Evolutionary conservation across 2,113 vertebrate genomes (phyloP).

Genomic region (Eulemur macaco): DNA sequence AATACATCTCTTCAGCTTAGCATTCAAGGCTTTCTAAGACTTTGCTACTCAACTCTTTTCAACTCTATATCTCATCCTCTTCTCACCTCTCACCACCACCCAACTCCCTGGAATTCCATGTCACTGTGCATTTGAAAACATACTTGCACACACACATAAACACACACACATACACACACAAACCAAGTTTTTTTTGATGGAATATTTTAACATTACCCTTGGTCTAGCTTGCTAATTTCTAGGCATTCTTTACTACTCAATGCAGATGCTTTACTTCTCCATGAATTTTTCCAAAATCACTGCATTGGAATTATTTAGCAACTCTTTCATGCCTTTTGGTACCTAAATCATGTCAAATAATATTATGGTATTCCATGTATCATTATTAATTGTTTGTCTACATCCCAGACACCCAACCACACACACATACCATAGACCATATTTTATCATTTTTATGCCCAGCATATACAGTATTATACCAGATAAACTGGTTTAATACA

Average conservation of each 20-base stretch:
- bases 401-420: fast-evolving
- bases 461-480: background rate
- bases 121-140: background rate
- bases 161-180: too few species aligned
- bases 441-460: background rate
- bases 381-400: background rate
- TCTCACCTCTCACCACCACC: fast-evolving
- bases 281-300: background rate
- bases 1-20: background rate
- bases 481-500: background rate
- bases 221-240: background rate
- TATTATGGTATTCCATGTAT: background rate
- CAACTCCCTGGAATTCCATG: background rate
- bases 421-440: background rate
- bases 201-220: background rate
- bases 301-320: background rate
- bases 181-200: background rate
- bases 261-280: background rate
- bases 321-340: background rate
- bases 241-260: background rate
- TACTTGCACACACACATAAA: too few species aligned
- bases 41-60: background rate
- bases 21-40: background rate
- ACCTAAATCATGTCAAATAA: background rate
- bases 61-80: background rate